Base-by-base conservation (phyloP, 2,113 vertebrate species). In the Miniopterus natalensis region DNA sequence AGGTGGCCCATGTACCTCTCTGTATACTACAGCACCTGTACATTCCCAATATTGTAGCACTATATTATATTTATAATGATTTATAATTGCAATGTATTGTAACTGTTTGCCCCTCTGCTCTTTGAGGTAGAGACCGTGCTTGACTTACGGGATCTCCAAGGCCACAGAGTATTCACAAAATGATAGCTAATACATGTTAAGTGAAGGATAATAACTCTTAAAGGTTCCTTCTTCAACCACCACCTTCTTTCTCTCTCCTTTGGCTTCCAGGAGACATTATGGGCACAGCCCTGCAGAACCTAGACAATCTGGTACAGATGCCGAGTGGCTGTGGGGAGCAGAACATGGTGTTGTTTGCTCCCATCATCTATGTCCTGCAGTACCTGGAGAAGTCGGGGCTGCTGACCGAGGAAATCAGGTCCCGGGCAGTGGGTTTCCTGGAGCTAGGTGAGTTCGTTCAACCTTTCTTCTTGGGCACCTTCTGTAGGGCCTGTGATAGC, bases 281-380 rank as follows among this genome's bases (percentile, higher is more conserved):
- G 98, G 99, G 99, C 59, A 96, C 96, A 0, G 98, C 98, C 17
- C 98, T 99, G 86, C 97, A 99, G 96, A 98, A 99, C 94, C 92
- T 99, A 71, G 98, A 99, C 90, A 95, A 36, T 1, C 98, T 99
- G 55, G 98, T 99, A 71, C 97, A 97, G 87, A 98, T 99, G 98
- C 99, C 99, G 2, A 98, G 95, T 8, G 99, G 99, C 79, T 99
- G 99, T 13, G 99, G 99, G 2, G 98, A 99, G 89, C 99, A 99
- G 97, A 99, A 99, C 97, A 99, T 99, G 99, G 55, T 99, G 86
- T 92, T 85, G 29, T 99, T 99, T 31, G 99, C 99, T 13, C 99
- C 99, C 15, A 99, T 99, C 88, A 98, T 99, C 98, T 99, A 98
- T 79, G 97, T 99, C 92, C 98, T 99, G n/a, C 98, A 98, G 80